Conservation (phyloP, 2,113 vertebrate genomes). For the Fukomys damarensis region DNA sequence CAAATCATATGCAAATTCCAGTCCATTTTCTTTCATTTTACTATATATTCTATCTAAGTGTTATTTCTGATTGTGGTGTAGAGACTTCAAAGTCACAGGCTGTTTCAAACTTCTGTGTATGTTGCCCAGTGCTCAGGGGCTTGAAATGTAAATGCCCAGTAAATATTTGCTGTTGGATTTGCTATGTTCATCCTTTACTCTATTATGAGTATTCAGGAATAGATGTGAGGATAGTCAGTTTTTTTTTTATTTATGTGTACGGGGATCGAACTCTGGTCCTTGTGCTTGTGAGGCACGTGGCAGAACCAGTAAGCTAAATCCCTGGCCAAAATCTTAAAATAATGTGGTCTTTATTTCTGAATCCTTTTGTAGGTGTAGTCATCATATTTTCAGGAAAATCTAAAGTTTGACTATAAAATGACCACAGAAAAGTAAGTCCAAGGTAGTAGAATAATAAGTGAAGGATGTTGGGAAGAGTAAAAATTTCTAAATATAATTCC, state of each 20-base stretch:
- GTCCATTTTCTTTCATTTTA: neutral
- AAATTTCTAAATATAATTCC: neutral
- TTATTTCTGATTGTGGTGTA: neutral
- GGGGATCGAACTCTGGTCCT: no score
- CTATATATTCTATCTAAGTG: neutral
- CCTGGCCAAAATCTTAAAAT: neutral
- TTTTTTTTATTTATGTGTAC: no score
- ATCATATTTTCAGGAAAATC: neutral
- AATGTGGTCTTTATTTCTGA: neutral
- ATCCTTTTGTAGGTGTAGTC: neutral
- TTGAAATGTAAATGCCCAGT: neutral
- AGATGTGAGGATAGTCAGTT: neutral
- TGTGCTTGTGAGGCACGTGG: no score
- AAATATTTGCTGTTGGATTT: conserved; percentile 6
- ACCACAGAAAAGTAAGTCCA: neutral
- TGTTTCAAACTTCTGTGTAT: neutral
- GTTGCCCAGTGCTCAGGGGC: neutral
- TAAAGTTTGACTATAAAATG: neutral
- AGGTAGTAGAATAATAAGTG: neutral
- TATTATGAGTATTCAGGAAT: neutral
- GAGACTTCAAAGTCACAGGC: neutral
- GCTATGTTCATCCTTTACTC: neutral
- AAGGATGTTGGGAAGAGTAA: neutral
- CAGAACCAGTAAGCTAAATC: no score
- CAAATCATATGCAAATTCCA: neutral